phyloP scores from a whole-genome alignment of 2,113 vertebrate genomes.

The Taurulus bubalis region DNA sequence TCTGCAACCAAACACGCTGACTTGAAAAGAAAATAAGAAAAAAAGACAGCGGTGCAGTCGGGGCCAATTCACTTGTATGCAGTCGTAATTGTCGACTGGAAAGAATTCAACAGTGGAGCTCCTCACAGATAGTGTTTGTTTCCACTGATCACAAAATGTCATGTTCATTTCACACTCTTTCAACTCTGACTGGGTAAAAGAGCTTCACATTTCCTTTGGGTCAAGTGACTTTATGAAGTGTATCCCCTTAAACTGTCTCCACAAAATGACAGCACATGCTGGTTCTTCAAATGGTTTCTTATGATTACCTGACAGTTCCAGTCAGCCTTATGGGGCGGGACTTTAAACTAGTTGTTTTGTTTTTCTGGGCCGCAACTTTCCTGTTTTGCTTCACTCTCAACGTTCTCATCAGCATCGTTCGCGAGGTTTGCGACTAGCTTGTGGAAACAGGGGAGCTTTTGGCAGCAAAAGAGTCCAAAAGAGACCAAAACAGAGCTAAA shows the following conservation, averaged over 20 bases:
- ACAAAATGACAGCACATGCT: neutral
- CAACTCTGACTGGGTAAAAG: neutral
- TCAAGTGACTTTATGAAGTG: neutral
- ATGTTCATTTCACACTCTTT: neutral
- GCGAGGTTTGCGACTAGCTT: neutral
- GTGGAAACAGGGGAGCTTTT: neutral
- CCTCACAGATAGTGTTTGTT: neutral
- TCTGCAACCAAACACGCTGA: neutral
- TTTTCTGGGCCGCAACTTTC: neutral
- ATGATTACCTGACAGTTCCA: neutral
- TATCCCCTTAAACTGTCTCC: neutral
- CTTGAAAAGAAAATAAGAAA: neutral
- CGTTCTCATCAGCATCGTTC: neutral
- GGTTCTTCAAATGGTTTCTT: neutral
- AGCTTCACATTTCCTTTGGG: neutral
- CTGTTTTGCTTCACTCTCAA: neutral
- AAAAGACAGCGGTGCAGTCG: neutral
- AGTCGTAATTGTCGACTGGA: neutral
- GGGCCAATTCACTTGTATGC: neutral
- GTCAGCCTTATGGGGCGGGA: neutral
- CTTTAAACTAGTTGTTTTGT: neutral
- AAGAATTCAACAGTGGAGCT: neutral
- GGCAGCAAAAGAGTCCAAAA: neutral
- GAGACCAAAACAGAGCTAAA: neutral
- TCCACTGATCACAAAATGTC: conserved; percentile 7